Evolutionary conservation across 2,888 invertebrate species (phyloP).

Genomic region (Melitaea athalia): DNA sequence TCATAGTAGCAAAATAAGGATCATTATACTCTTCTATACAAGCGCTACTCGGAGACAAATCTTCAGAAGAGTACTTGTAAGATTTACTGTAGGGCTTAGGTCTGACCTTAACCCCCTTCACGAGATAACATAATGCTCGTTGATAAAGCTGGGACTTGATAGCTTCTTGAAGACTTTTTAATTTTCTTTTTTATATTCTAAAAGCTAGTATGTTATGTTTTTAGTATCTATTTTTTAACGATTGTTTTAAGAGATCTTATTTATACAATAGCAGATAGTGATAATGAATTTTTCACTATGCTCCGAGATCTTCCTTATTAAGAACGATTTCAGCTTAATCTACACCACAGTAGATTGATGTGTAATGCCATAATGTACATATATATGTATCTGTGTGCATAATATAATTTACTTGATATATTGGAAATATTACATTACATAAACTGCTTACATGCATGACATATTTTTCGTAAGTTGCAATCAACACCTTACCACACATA

Average conservation of each 20-base stretch:
- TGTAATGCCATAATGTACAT: too few species aligned
- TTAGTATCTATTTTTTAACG: background rate
- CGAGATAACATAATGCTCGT: slow-evolving; percentile 7
- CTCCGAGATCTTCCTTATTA: background rate
- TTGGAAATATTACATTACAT: too few species aligned
- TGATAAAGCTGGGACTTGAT: background rate
- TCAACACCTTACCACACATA: too few species aligned
- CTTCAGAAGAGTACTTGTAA: background rate
- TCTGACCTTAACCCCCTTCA: slow-evolving; percentile 2
- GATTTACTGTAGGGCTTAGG: background rate
- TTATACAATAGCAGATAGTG: background rate
- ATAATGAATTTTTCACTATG: background rate
- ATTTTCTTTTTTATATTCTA: background rate
- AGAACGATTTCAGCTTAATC: too few species aligned
- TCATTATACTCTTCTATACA: background rate
- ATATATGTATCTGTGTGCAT: too few species aligned
- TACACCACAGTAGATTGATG: too few species aligned
- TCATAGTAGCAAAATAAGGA: background rate
- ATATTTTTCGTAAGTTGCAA: too few species aligned
- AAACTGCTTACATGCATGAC: too few species aligned
- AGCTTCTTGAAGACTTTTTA: slow-evolving; percentile 1
- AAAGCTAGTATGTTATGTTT: background rate
- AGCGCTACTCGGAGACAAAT: background rate
- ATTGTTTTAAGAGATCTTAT: background rate
- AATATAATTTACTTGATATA: too few species aligned